Evolutionary conservation across 1,140 invertebrate genomes (phyloP), one percentile per base, ranked within the genome.

Genomic region (Arion vulgaris): DNA sequence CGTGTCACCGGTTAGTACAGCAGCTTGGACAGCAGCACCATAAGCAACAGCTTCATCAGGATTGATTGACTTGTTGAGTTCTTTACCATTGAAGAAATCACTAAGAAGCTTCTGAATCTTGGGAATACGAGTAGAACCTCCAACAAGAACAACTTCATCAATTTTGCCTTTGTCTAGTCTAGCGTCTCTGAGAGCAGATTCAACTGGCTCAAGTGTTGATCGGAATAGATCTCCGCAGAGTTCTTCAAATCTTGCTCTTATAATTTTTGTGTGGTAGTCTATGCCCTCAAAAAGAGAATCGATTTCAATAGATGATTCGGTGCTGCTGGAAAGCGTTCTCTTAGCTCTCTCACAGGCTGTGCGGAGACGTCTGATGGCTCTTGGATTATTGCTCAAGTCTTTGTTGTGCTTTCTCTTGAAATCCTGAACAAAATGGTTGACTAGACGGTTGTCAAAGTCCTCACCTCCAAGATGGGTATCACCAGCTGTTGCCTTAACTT

Each of bases 391-490:
- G n/a, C 95, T 95, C 36, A 99, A 93, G 87, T 99, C 98, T 90
- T 98, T 98, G 91, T 98, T 97, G 94, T 98, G 96, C 91, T 99
- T 99, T 79, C 97, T 94, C 93, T 98, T 98, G 94, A 99, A 99
- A 91, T 99, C 97, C 91, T 97, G 95, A 0, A 97, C 95, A 88
- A 99, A 99, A 93, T 98, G 96, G 88, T 96, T 97, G 26, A 99
- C 97, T 95, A 93, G 86, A 75, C 91, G 89, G 81, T 91, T 92
- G 75, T 93, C 90, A 76, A 91, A 91, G 82, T 91, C 99, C 26
- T 72, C 71, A 39, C 71, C 71, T 19, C 71, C 71, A 39, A 72
- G 71, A 72, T 72, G 71, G 11, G 91, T 93, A 73, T 93, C 92
- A 32, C 91, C 91, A 0, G 96, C 95, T 4, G 96, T 97, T 0